Percentiles rank a stretch among this genome's conserved stretches.
These are phyloP conservation scores for Nannospalax galili DNA, from an alignment of 2,113 vertebrate genomes.

Conservation along the genomic window DNA sequence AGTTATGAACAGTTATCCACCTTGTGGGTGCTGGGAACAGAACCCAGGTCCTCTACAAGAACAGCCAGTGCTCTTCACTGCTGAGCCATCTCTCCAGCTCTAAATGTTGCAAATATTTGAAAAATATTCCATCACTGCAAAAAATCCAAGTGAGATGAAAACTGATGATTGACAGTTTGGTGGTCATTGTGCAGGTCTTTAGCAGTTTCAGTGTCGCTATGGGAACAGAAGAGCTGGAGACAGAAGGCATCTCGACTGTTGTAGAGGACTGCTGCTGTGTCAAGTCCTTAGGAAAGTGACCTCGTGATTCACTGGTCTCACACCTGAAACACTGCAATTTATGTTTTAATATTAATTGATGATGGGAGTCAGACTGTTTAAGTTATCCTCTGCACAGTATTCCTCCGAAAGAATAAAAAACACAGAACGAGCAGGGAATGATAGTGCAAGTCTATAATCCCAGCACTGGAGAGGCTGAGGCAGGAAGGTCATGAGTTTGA, in stretches of 20 bases:
- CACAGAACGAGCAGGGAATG: background rate
- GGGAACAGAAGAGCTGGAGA: background rate
- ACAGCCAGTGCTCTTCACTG: too few species aligned
- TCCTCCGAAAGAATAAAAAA: conserved; percentile 43
- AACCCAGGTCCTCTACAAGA: too few species aligned
- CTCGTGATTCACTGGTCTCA: background rate
- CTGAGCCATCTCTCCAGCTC: too few species aligned
- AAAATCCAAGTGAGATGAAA: background rate
- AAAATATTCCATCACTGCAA: background rate
- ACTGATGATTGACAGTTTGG: background rate
- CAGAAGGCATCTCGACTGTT: background rate
- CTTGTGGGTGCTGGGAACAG: too few species aligned
- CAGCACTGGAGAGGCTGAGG: background rate
- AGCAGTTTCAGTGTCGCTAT: background rate
- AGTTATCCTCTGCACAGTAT: background rate
- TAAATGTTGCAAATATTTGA: background rate
- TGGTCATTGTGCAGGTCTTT: background rate
- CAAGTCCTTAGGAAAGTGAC: background rate
- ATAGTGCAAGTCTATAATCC: background rate
- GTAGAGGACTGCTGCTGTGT: background rate
- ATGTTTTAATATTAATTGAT: background rate
- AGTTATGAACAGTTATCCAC: too few species aligned
- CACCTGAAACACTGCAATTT: background rate
- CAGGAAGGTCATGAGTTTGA: background rate
- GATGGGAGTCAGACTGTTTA: background rate